These are phyloP conservation scores for Parnassius apollo DNA, from an alignment of 2,888 invertebrate species.

Conservation along the genomic window DNA sequence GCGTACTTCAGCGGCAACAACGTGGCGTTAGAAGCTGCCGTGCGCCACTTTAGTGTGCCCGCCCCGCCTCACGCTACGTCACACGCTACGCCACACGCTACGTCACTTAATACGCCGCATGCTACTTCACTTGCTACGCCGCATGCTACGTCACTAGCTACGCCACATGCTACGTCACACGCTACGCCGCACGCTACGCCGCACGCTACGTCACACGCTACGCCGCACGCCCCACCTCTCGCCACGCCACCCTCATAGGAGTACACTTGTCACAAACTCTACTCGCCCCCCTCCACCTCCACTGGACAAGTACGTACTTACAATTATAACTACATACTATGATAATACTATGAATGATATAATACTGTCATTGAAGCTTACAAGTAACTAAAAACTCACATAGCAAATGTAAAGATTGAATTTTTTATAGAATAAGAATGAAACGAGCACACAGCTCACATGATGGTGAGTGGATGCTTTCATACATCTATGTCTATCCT, in stretches of 20 bases:
- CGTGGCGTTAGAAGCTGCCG: slow-evolving; percentile 93
- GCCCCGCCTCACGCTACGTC: slow-evolving; percentile 35
- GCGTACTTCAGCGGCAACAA: slow-evolving; percentile 99
- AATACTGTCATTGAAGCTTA: too few species aligned
- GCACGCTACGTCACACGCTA: slow-evolving; percentile 19
- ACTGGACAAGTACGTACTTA: not conserved
- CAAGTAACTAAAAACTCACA: too few species aligned
- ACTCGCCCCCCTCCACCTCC: slow-evolving; percentile 1
- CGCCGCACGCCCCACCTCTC: slow-evolving; percentile 24
- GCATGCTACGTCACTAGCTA: slow-evolving; percentile 88
- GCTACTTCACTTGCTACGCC: slow-evolving; percentile 64
- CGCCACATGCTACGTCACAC: slow-evolving; percentile 33
- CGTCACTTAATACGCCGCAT: slow-evolving; percentile 20
- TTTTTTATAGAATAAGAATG: too few species aligned
- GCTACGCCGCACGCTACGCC: slow-evolving; percentile 27
- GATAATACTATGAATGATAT: too few species aligned
- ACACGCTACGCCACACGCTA: slow-evolving; percentile 28
- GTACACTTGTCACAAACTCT: slow-evolving; percentile 11
- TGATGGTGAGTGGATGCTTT: too few species aligned
- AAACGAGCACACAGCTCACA: too few species aligned
- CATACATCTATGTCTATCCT: too few species aligned
- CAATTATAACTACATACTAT: too few species aligned
- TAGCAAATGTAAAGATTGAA: too few species aligned
- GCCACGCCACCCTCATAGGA: slow-evolving; percentile 20
- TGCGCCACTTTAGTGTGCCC: slow-evolving; percentile 97